Evolutionary conservation across 2,113 vertebrate genomes (phyloP).

Genomic region (Catharus minimus): DNA sequence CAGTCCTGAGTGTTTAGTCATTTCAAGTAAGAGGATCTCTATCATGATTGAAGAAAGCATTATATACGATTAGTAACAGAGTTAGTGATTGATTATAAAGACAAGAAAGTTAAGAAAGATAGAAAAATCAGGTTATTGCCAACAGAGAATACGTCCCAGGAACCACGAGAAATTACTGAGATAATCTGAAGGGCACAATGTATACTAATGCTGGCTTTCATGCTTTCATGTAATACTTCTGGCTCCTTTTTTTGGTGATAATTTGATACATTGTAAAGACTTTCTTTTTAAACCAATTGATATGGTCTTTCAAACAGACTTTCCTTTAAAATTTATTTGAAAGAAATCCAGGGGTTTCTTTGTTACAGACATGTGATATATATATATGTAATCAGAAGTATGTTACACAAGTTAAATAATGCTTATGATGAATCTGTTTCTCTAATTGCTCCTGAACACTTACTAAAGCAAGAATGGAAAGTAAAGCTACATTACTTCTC

Average conservation of each 20-base stretch:
- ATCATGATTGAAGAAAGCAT: not conserved
- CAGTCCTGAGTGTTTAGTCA: not conserved
- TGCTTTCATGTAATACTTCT: not conserved
- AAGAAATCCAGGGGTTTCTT: not conserved
- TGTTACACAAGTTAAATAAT: not conserved
- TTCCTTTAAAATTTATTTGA: not conserved
- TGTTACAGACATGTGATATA: not conserved
- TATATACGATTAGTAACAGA: not conserved
- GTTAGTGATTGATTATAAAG: not conserved
- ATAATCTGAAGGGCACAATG: not conserved
- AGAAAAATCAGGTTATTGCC: not conserved
- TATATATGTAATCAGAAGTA: not conserved
- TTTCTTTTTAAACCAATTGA: not conserved
- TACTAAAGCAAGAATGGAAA: not conserved
- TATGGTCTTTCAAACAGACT: not conserved
- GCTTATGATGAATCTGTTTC: not conserved
- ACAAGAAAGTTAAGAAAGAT: not conserved
- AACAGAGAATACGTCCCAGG: rapidly evolving
- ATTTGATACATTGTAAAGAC: not conserved
- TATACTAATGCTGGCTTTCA: not conserved
- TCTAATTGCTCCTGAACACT: not conserved
- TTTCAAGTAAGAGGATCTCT: not conserved
- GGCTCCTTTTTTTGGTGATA: not conserved
- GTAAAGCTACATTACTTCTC: not conserved
- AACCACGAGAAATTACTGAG: not conserved